phyloP scores from a whole-genome alignment of 1,140 invertebrate species.

The Drosophila simulans region DNA sequence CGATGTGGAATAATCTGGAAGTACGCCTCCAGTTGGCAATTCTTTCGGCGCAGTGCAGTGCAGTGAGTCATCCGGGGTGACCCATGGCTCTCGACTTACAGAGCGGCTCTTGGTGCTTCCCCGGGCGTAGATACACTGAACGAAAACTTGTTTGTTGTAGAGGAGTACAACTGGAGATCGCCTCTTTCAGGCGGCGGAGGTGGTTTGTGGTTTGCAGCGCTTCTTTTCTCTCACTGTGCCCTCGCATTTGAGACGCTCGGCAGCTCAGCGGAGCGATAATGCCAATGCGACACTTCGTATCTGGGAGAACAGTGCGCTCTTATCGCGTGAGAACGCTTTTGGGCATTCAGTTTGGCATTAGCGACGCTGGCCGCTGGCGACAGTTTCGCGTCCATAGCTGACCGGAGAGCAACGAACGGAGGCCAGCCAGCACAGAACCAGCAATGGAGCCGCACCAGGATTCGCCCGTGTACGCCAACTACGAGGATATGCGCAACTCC shows the following conservation, averaged over 20 bases:
- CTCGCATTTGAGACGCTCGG: background rate
- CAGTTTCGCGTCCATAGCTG: conserved; percentile 33
- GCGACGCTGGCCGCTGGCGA: conserved; percentile 1
- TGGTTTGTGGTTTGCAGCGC: too few relatives aligned
- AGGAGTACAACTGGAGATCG: too few relatives aligned
- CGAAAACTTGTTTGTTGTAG: too few relatives aligned
- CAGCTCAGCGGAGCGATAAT: conserved; percentile 14
- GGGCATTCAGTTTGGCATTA: background rate
- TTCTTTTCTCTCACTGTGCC: conserved; percentile 13
- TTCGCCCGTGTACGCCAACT: conserved; percentile 60
- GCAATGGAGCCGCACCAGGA: conserved; percentile 38
- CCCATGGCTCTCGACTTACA: background rate
- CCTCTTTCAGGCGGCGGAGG: too few relatives aligned
- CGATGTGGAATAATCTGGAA: background rate
- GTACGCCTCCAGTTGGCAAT: too few relatives aligned
- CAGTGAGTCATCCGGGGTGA: conserved; percentile 18
- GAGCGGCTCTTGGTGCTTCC: conserved; percentile 9
- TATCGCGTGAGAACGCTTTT: conserved; percentile 25
- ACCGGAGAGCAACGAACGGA: conserved; percentile 10
- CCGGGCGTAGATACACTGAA: conserved; percentile 3
- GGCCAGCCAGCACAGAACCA: background rate
- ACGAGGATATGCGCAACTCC: conserved; percentile 62
- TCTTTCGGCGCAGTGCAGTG: background rate
- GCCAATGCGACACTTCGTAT: conserved; percentile 9
- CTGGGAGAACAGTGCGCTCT: conserved; percentile 4